Evolutionary conservation across 2,113 vertebrate species (phyloP), one percentile per base, ranked within the genome.

Genomic region (Gallinago media): DNA sequence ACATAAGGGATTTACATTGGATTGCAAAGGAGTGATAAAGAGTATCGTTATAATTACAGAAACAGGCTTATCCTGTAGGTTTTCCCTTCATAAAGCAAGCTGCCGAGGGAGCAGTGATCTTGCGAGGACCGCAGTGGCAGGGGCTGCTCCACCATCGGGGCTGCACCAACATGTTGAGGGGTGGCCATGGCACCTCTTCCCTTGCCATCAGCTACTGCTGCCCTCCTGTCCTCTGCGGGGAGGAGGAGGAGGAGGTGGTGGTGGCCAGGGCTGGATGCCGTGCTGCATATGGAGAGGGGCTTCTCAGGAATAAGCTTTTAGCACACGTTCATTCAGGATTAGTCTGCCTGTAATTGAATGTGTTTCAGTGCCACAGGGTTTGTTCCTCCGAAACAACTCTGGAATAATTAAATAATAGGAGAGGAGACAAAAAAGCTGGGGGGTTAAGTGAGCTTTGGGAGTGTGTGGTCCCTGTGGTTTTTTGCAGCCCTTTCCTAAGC

Each of bases 171-270:
- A 5, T 1, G 9, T 14, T 4, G 8, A n/a, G 25, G 50, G 46
- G 27, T 4, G 8, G 40, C 18, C 31, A 11, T 1, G 14, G 15
- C 10, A 5, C 9, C 34, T 15, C 1, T 8, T 12, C 18, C 25
- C 29, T 85, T 3, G 3, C 78, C 16, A 6, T 0, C 4, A 31
- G 11, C 32, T 49, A 3, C 49, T 17, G 31, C 7, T 10, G 3
- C 4, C 36, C 63, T 26, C 31, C 42, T 0, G 0, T 26, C 38
- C 49, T 11, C 32, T 38, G 14, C 17, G 4, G 21, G 0, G 6
- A 2, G 1, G 0, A 3, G 14, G 52, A 12, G 12, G 32, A 71
- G 34, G 18, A 46, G 29, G 42, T 11, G 46, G 46, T 46, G 34
- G 49, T 2, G 46, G 7, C 3, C 25, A 8, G 46, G 47, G 55